These are phyloP conservation scores for Heliconius sara DNA, from an alignment of 2,888 invertebrate species.

Conservation along the genomic window DNA sequence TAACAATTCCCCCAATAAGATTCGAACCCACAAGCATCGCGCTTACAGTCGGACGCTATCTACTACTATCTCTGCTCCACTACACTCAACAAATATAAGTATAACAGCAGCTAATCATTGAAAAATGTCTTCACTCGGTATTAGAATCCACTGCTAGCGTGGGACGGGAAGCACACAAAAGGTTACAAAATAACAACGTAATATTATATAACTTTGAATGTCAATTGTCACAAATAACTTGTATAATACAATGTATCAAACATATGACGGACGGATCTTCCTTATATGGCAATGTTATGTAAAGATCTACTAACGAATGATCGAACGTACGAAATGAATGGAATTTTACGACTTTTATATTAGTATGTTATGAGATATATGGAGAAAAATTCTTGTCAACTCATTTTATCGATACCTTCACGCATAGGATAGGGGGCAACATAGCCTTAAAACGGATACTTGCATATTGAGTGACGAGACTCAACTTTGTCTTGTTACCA, in stretches of 20 bases:
- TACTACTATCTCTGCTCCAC: too few relatives aligned
- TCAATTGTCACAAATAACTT: conserved; percentile 23
- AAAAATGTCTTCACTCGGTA: not conserved
- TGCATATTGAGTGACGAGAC: too few relatives aligned
- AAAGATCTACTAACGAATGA: conserved; percentile 5
- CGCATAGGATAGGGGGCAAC: too few relatives aligned
- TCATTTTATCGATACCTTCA: too few relatives aligned
- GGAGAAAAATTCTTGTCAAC: not conserved
- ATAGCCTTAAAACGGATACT: too few relatives aligned
- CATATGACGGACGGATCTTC: conserved; percentile 25
- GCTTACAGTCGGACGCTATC: not conserved
- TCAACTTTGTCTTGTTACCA: too few relatives aligned
- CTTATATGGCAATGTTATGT: conserved; percentile 32
- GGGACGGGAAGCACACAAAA: not conserved
- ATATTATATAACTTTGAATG: conserved; percentile 26
- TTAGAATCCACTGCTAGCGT: not conserved
- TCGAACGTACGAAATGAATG: conserved; percentile 10
- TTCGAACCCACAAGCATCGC: too few relatives aligned
- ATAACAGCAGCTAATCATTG: not conserved
- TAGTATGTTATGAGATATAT: not conserved
- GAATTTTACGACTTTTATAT: not conserved
- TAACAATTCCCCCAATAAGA: too few relatives aligned
- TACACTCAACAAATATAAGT: not conserved
- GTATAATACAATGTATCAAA: conserved; percentile 12
- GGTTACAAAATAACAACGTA: not conserved